Evolutionary conservation across 1,140 invertebrate species (phyloP), one percentile per base, ranked within the genome.

Genomic region (Lerema accius): DNA sequence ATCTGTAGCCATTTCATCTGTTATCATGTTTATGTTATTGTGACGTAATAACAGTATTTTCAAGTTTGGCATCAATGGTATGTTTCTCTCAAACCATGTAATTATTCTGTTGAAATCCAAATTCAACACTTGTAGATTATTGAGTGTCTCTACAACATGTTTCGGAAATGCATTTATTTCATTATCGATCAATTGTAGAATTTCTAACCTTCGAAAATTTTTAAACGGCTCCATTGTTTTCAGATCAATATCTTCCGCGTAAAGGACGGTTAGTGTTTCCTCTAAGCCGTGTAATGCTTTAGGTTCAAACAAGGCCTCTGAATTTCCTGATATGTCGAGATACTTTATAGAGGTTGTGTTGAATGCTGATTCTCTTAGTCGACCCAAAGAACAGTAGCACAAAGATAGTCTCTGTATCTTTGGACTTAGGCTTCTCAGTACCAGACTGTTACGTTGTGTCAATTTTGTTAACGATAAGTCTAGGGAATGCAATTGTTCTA

Each of bases 21-120:
- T 82, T 3, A 93, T 77, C 13, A 92, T 56, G 32, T 92, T 93
- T 9, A 94, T 87, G 40, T 91, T 93, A 48, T 94, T 94, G 2
- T 88, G 67, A 9, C 67, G 70, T 2, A 94, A 51, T 2, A 80
- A 86, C 0, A 94, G 32, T 1, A 92, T 55, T 19, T 84, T 71
- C 9, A 94, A 50, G 0, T 73, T 72, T 1, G 69, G 68, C 62
- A 92, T 89, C 0, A 78, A 61, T 0, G 50, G 59, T 32, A 93
- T 90, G 0, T 78, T 74, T 9, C 65, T 76, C 1, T 71, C 60
- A 14, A 91, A 88, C 93, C 93, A 93, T 11, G 88, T 80, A 0
- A 69, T 80, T 1, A 93, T 76, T 70, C 89, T 89, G 59, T 93
- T 94, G 0, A 76, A 77, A 14, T 78, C 85, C 42, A 93, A 73